A percentile compares a stretch with the other conserved stretches of the same genome.
Evolutionary conservation across 2,797 vertebrate genomes (phyloP).

Genomic region (Streptopelia turtur): DNA sequence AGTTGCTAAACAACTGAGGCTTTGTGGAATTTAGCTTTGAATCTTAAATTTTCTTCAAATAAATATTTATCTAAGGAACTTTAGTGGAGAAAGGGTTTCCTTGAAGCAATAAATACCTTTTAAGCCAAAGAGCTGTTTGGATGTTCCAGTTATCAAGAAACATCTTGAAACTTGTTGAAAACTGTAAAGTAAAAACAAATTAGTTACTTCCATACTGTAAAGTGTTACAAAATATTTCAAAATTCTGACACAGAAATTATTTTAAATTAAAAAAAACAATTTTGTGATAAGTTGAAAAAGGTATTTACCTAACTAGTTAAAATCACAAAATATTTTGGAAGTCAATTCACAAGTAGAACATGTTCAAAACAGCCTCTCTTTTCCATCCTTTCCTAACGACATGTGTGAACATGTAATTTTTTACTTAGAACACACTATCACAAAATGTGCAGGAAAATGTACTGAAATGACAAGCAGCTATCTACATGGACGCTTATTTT

Average conservation of each 20-base stretch:
- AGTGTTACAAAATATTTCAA: background rate
- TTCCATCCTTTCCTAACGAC: background rate
- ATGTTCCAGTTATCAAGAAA: constrained; percentile 99
- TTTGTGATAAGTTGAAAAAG: background rate
- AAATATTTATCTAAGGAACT: background rate
- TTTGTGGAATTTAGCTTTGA: background rate
- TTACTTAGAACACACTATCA: background rate
- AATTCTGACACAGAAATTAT: background rate
- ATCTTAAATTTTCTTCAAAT: background rate
- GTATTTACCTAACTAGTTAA: background rate
- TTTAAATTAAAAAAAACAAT: no score
- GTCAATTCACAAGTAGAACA: background rate
- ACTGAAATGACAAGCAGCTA: background rate
- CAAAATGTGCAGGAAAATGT: background rate
- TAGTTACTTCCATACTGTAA: background rate
- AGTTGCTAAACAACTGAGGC: background rate
- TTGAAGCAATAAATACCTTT: constrained; percentile 84
- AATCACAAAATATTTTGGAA: background rate
- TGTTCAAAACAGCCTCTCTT: background rate
- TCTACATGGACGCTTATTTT: background rate
- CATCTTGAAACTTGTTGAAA: constrained; percentile 98
- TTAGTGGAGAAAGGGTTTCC: background rate
- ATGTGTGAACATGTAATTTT: background rate
- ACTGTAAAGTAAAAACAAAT: constrained; percentile 80
- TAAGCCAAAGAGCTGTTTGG: constrained; percentile 97